These are phyloP conservation scores for Lochmaea capreae DNA, from an alignment of 2,888 invertebrate genomes.

Conservation along the genomic window DNA sequence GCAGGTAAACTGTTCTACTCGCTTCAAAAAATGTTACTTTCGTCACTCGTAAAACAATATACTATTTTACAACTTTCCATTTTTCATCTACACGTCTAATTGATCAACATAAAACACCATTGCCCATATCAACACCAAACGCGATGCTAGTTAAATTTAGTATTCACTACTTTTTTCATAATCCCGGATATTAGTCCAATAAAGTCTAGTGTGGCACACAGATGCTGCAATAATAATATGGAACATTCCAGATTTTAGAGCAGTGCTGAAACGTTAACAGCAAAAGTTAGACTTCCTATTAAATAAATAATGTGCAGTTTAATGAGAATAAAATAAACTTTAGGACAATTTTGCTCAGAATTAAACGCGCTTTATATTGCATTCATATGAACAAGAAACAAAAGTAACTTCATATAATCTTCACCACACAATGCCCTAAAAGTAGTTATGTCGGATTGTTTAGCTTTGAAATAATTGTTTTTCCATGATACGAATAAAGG, in stretches of 20 bases:
- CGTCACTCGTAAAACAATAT: too few relatives aligned
- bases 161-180: conserved; percentile 23
- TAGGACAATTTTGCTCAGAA: not conserved
- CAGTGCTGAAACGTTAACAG: conserved; percentile 10
- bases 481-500: too few relatives aligned
- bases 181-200: conserved; percentile 29
- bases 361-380: not conserved
- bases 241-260: conserved; percentile 15
- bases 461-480: too few relatives aligned
- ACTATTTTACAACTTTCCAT: too few relatives aligned
- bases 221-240: conserved; percentile 29
- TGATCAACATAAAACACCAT: too few relatives aligned
- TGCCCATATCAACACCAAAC: not conserved
- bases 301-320: conserved; percentile 3
- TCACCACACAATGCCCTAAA: not conserved
- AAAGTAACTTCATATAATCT: not conserved
- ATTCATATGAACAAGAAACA: not conserved
- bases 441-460: too few relatives aligned
- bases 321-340: conserved; percentile 8
- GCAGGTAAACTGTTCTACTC: too few relatives aligned
- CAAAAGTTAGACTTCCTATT: not conserved
- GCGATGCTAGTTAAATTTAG: not conserved
- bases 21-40: too few relatives aligned
- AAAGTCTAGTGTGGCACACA: conserved; percentile 19
- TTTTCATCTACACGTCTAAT: too few relatives aligned